phyloP scores from a whole-genome alignment of 2,888 invertebrate species.

The Sminthurides aquaticus region DNA sequence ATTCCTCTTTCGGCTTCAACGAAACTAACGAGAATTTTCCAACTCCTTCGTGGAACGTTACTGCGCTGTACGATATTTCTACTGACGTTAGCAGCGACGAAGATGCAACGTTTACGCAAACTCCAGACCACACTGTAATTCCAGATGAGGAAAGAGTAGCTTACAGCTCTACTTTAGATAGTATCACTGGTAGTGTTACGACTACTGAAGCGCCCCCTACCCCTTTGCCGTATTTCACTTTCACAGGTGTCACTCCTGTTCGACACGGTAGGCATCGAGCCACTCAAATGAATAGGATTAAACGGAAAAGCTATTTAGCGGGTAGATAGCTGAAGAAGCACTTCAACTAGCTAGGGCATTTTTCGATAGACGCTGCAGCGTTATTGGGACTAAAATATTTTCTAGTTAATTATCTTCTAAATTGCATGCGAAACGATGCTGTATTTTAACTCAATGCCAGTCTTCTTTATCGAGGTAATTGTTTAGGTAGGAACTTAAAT shows the following conservation, averaged over 20 bases:
- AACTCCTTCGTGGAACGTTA: background rate
- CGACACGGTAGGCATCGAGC: slow-evolving; percentile 24
- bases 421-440: too few relatives aligned
- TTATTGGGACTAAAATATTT: too few relatives aligned
- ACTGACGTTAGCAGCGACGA: background rate
- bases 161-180: background rate
- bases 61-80: background rate
- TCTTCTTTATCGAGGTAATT: too few relatives aligned
- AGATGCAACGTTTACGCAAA: background rate
- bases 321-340: too few relatives aligned
- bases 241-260: slow-evolving; percentile 15
- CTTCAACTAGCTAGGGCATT: too few relatives aligned
- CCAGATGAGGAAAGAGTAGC: background rate
- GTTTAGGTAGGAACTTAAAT: too few relatives aligned
- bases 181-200: background rate
- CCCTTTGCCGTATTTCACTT: background rate
- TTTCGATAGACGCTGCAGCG: too few relatives aligned
- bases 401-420: too few relatives aligned
- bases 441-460: too few relatives aligned
- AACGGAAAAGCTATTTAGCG: background rate
- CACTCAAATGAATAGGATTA: slow-evolving; percentile 5
- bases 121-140: background rate
- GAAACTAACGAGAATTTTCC: background rate
- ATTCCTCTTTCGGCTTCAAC: background rate
- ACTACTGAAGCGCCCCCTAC: background rate